Conservation (phyloP, 2,113 vertebrate genomes). For the Oxyura jamaicensis region DNA sequence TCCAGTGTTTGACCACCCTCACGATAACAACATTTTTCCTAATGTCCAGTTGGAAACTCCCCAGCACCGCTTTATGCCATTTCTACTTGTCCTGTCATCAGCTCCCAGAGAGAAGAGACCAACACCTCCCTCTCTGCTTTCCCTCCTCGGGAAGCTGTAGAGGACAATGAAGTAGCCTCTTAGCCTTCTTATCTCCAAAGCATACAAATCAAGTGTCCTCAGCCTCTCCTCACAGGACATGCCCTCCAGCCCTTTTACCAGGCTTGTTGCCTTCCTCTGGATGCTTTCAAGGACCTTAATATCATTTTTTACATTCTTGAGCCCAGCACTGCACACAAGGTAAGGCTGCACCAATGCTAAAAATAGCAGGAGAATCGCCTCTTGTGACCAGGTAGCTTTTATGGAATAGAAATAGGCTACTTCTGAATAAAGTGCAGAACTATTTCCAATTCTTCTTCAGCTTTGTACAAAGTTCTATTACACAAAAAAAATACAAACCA, state of each 20-base stretch:
- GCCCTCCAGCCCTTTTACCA: too few species aligned
- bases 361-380: background rate
- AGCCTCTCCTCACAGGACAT: too few species aligned
- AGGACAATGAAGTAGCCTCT: background rate
- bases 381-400: background rate
- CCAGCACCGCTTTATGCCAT: background rate
- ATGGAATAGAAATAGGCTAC: background rate
- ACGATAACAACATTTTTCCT: background rate
- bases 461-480: background rate
- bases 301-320: too few species aligned
- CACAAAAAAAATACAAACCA: background rate
- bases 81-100: background rate
- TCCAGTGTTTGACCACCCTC: background rate
- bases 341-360: too few species aligned
- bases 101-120: background rate
- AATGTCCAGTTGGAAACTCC: background rate
- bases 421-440: background rate
- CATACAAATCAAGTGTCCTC: background rate
- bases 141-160: background rate
- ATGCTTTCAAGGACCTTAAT: too few species aligned
- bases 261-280: too few species aligned
- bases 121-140: background rate
- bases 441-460: background rate
- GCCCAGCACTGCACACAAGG: too few species aligned
- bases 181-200: background rate